Base-by-base conservation (phyloP, 2,888 invertebrate species). In the Aricia artaxerxes region DNA sequence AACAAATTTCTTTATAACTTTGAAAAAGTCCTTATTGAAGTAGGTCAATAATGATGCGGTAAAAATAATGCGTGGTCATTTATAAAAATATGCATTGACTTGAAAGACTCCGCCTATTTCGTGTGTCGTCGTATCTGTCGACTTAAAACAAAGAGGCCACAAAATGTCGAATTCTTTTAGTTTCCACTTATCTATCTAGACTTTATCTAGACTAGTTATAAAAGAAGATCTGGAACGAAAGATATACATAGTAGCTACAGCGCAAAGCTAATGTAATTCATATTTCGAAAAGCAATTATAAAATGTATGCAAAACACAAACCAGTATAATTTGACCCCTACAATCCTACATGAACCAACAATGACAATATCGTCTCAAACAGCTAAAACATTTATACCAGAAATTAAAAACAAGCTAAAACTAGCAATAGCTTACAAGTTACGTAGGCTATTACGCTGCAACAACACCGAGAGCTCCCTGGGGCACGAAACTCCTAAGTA, bases 401-500 rank as follows among this genome's bases (percentile, higher is more conserved):
- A 69, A 35, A 38, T 69, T 13, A 69, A 35, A 35, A 69, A 69
- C 11, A 35, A 35, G 35, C 11, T 4, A 35, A 69, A 35, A 69
- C 13, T 38, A 4, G 69, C 11, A 35, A 69, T 5, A 13, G 1
- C 11, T 16, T 4, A 61, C 16, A 7, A 61, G 5, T 76, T 76
- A 76, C 76, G 35, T 76, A 76, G 57, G 31, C 57, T 35, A 31
- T 49, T 78, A 80, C 72, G 77, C 73, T 80, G 80, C 80, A 81
- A 80, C 69, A 75, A 75, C 76, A 79, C 57, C 79, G 77, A 44
- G 80, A 79, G 81, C 77, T 79, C 69, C 79, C 69, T 49, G 16
- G 77, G 76, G 78, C 77, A 61, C 75, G 73, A 79, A 57, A 80
- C 78, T 84, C 81, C 57, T 76, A 73, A 73, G 73, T 73, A 24